Evolutionary conservation across 2,888 invertebrate genomes (phyloP), one percentile per base, ranked within the genome.

Genomic region (Cepaea hortensis): DNA sequence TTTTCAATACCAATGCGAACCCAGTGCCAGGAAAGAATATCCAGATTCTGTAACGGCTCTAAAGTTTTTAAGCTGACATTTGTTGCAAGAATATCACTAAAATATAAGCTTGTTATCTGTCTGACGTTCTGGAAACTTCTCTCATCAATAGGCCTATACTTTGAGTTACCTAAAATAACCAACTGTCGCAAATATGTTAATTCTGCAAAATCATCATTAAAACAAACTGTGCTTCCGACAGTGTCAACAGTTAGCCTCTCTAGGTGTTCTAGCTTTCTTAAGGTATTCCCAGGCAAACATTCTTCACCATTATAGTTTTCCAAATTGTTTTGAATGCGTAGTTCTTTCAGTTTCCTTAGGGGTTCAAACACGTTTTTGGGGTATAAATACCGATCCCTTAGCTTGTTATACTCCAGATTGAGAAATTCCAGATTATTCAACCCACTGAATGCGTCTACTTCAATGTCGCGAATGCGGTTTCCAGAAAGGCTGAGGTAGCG

Each of bases 101-200:
- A 46, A 35, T 62, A 3, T 65, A 84, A 62, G 6, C n/a, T 65
- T 13, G 1, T 46, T 35, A 76, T n/a, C 20, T 76, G 23, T 35
- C 9, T 20, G 23, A 82, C 82, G 20, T 70, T 61, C 11, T 55
- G 23, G 50, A 82, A 82, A 20, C 55, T 84, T 7, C 3, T n/a
- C 2, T 75, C 61, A 20, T 65, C 65, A 46, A 84, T 65, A n/a
- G n/a, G n/a, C n/a, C n/a, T n/a, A 18, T 15, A 9, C 9, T 46
- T 35, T 18, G 76, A 5, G 3, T 62, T 48, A 18, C 84, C 84
- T 46, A 48, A 35, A 9, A 84, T 15, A 20, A 5, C 23, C 20
- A 84, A 76, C 61, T 35, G 7, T 62, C 35, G 46, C 13, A 84
- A 84, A 20, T 84, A 20, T 23, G 75, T 62, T 62, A 84, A 84